phyloP scores from a whole-genome alignment of 2,888 invertebrate genomes.

The Eristalinus aeneus region DNA sequence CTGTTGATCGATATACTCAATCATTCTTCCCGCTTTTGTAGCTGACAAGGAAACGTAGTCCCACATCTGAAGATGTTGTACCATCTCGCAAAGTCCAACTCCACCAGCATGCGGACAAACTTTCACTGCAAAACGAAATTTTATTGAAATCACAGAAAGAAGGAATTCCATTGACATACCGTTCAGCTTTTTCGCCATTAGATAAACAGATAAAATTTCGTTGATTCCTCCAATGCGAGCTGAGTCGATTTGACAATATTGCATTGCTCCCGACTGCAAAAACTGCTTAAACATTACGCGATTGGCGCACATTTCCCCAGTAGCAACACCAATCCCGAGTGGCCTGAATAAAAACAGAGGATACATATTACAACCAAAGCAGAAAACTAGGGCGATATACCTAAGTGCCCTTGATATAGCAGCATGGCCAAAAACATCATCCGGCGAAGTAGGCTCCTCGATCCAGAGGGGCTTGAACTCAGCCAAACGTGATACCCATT shows the following conservation, averaged over 20 bases:
- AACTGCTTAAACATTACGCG: slow-evolving; percentile 96
- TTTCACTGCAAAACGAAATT: slow-evolving; percentile 84
- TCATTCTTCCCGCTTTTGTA: slow-evolving; percentile 86
- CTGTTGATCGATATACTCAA: slow-evolving; percentile 94
- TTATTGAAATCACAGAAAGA: background rate
- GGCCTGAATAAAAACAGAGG: slow-evolving; percentile 78
- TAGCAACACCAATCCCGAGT: slow-evolving; percentile 91
- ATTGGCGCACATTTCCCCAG: slow-evolving; percentile 96
- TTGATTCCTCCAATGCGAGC: slow-evolving; percentile 94
- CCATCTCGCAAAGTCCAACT: slow-evolving; percentile 95
- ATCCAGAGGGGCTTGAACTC: slow-evolving; percentile 92
- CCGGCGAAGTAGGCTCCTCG: slow-evolving; percentile 96
- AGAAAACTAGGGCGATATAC: slow-evolving; percentile 73
- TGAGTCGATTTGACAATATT: slow-evolving; percentile 95
- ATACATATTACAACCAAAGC: too few species aligned
- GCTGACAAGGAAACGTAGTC: slow-evolving; percentile 89
- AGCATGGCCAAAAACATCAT: slow-evolving; percentile 93
- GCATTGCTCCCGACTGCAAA: slow-evolving; percentile 89
- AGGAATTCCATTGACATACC: slow-evolving; percentile 81
- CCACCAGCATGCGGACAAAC: slow-evolving; percentile 98
- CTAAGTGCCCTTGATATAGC: slow-evolving; percentile 87
- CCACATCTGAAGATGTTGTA: slow-evolving; percentile 95
- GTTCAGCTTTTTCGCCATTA: slow-evolving; percentile 92
- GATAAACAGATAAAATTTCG: slow-evolving; percentile 92
- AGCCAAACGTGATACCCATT: slow-evolving; percentile 90